phyloP scores from a whole-genome alignment of 2,113 vertebrate genomes.

The Diglossa brunneiventris region DNA sequence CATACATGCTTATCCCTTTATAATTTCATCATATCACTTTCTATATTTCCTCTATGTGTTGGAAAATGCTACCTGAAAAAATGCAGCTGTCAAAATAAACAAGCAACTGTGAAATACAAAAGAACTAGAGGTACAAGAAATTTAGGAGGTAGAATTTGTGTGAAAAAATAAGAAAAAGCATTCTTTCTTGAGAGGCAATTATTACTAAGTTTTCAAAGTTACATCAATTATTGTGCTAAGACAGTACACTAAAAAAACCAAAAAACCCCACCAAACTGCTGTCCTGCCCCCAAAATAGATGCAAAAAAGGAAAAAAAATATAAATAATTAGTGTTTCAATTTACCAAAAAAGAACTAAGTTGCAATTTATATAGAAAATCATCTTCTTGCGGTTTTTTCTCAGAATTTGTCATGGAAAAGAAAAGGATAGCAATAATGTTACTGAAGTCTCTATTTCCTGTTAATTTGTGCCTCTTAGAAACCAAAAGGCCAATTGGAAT shows the following conservation, averaged over 20 bases:
- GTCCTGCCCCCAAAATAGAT: rapidly evolving
- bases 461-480: neutral
- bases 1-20: neutral
- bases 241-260: neutral
- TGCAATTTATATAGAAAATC: neutral
- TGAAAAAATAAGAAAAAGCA: neutral
- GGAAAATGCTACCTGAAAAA: neutral
- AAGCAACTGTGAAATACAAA: neutral
- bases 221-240: neutral
- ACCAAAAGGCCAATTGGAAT: neutral
- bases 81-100: neutral
- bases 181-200: neutral
- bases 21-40: neutral
- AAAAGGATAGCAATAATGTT: neutral
- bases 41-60: neutral
- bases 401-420: neutral
- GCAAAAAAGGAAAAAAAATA: neutral
- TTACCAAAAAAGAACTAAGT: neutral
- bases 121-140: neutral
- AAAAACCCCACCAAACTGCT: rapidly evolving
- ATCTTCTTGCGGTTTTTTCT: neutral
- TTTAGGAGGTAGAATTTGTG: neutral
- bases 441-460: neutral
- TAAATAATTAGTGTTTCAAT: neutral
- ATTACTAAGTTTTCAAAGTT: neutral